Conservation (phyloP, 2,113 vertebrate species). For the Sylvietta virens region DNA sequence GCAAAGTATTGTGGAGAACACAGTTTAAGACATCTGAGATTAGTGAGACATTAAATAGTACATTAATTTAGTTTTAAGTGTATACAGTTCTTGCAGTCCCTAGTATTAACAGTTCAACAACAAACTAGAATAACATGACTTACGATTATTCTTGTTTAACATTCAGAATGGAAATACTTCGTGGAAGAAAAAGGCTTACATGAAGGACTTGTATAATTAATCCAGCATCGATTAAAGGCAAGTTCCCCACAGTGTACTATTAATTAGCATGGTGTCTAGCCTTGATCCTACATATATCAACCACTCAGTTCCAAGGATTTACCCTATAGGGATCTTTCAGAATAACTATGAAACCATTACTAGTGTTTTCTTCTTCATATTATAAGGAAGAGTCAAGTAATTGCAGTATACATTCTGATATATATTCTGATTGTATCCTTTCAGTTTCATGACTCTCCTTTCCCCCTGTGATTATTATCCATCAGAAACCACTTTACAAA, state of each 20-base stretch:
- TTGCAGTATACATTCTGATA: neutral
- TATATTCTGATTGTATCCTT: neutral
- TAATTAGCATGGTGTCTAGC: neutral
- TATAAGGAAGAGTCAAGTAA: neutral
- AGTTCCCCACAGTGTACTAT: neutral
- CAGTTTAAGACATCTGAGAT: neutral
- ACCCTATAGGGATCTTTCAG: neutral
- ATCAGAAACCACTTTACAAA: neutral
- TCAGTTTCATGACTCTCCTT: neutral
- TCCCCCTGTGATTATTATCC: neutral
- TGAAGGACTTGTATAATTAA: neutral
- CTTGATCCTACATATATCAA: neutral
- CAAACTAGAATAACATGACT: neutral
- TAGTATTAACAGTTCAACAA: neutral
- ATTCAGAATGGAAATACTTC: neutral
- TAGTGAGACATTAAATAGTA: neutral
- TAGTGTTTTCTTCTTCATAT: neutral
- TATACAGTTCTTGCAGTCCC: neutral
- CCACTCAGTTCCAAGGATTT: neutral
- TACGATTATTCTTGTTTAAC: too few relatives aligned
- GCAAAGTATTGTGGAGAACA: neutral
- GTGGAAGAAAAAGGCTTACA: neutral
- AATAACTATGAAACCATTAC: neutral
- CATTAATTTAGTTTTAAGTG: neutral
- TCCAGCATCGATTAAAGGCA: neutral